phyloP scores from a whole-genome alignment of 1,140 invertebrate genomes.

The Brachionus manjavacas region DNA sequence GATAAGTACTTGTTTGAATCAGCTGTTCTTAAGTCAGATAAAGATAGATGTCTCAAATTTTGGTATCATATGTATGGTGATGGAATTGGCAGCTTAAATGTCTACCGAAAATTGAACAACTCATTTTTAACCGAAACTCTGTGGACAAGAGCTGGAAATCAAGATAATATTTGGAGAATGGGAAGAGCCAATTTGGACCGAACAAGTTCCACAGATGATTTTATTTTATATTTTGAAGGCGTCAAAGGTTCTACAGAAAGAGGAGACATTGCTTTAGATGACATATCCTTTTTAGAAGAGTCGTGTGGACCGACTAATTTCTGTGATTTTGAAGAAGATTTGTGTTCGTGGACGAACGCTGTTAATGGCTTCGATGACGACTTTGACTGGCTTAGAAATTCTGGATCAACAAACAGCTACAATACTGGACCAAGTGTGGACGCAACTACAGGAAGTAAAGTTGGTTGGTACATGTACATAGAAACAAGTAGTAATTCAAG shows the following conservation, averaged over 20 bases:
- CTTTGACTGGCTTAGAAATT: conserved; percentile 51
- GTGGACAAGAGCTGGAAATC: conserved; percentile 44
- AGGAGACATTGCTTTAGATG: conserved; percentile 49
- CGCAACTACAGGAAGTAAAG: conserved; percentile 56
- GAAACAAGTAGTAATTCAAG: conserved; percentile 47
- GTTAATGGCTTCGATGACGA: conserved; percentile 50
- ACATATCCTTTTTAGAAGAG: conserved; percentile 49
- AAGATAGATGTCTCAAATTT: conserved; percentile 49
- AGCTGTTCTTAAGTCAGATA: neutral
- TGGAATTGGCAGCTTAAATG: conserved; percentile 40
- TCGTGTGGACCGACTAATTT: conserved; percentile 47
- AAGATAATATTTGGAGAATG: conserved; percentile 52
- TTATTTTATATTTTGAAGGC: conserved; percentile 63
- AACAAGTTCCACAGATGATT: conserved; percentile 43
- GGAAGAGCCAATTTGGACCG: conserved; percentile 46
- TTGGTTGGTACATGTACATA: conserved; percentile 55
- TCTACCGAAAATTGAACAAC: neutral
- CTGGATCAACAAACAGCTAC: conserved; percentile 45
- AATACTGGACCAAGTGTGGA: conserved; percentile 62
- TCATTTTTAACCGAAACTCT: neutral
- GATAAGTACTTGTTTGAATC: conserved; percentile 53
- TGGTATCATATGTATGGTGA: conserved; percentile 56
- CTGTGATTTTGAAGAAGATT: conserved; percentile 49
- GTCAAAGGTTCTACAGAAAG: conserved; percentile 65
- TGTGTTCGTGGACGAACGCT: conserved; percentile 73